Evolutionary conservation across 1,140 invertebrate genomes (phyloP), one percentile per base, ranked within the genome.

Genomic region (Camponotus pennsylvanicus): DNA sequence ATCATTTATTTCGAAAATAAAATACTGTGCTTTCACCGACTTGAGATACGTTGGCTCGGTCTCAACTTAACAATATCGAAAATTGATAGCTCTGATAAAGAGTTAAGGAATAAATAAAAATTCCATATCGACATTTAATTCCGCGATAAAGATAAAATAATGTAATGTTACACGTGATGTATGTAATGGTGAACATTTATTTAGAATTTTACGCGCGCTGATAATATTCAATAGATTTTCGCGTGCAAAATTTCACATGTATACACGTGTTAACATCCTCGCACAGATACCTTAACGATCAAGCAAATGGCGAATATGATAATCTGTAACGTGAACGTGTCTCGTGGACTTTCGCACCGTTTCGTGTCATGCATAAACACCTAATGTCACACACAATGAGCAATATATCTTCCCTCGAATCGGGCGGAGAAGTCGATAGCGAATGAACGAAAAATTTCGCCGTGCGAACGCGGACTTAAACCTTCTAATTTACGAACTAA

Each of bases 251-350:
- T 7, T 52, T 52, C 45, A 49, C 45, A 6, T 32, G 64, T 32
- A 49, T 42, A 27, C 34, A 7, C n/a, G 2, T 70, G 49, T 80
- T 82, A 80, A 42, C 77, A 37, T 40, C 32, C 63, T 9, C 42
- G 18, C 18, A 21, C 18, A n/a, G 63, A 82, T 82, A 59, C 49
- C n/a, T 42, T 42, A 49, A 11, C 67, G 79, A 82, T 82, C 71
- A 21, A 71, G 67, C 52, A 82, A 52, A 82, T 71, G 27, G 67
- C 55, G 37, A 82, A 61, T 59, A 73, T 59, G 27, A 82, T 82
- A 71, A 82, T 82, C 52, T n/a, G 79, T 82, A 82, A 82, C 73
- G 42, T 70, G 79, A 82, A 69, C 79, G 18, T 42, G 66, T 32
- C 45, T 49, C 64, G 34, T 32, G n/a, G 34, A 34, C 32, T 57